phyloP scores from a whole-genome alignment of 2,797 vertebrate genomes.

The Parauchenoglanis ngamensis region DNA sequence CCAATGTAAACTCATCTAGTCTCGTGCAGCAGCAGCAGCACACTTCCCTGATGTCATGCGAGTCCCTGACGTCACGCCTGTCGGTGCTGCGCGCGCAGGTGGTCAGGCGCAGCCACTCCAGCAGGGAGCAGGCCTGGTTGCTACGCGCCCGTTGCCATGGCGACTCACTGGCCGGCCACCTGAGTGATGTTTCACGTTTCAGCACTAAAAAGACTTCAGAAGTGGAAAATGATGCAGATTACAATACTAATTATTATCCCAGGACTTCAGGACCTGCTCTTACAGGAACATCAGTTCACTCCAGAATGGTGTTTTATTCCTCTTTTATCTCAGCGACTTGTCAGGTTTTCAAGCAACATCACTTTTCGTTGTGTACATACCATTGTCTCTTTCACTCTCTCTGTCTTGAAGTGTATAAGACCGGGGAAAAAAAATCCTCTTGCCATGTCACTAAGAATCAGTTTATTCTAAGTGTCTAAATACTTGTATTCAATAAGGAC shows the following conservation, averaged over 20 bases:
- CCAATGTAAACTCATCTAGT: background rate
- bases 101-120: conserved; percentile 65
- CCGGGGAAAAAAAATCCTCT: too few relatives aligned
- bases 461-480: background rate
- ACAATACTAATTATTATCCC: too few relatives aligned
- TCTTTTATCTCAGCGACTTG: background rate
- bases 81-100: conserved; percentile 57
- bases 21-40: too few relatives aligned
- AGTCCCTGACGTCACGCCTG: background rate
- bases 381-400: too few relatives aligned
- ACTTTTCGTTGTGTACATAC: too few relatives aligned
- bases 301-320: background rate
- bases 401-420: too few relatives aligned
- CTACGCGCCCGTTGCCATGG: conserved; percentile 30
- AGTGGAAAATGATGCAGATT: background rate
- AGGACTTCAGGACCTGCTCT: background rate
- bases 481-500: too few relatives aligned
- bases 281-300: background rate
- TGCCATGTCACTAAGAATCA: too few relatives aligned
- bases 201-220: background rate
- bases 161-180: conserved; percentile 8
- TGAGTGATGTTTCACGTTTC: background rate
- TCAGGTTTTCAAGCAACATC: too few relatives aligned
- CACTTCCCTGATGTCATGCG: background rate
- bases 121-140: conserved; percentile 13